Percentiles rank a stretch among this genome's conserved stretches.
phyloP scores from a whole-genome alignment of 1,140 invertebrate genomes.

The Achatina immaculata region DNA sequence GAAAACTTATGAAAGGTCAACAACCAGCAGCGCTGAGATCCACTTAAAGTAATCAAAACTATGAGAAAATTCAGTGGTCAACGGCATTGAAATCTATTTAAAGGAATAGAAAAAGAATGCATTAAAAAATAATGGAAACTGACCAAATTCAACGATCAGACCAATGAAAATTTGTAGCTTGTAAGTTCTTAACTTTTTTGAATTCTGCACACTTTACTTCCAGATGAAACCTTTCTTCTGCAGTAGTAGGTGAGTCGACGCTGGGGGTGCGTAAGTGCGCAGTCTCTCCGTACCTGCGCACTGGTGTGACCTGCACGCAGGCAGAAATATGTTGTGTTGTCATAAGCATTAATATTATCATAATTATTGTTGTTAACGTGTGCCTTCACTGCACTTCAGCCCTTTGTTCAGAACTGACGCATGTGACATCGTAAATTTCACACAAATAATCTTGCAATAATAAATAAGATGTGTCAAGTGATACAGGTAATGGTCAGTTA shows the following conservation, averaged over 20 bases:
- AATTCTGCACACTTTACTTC: background rate
- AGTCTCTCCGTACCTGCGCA: constrained; percentile 29
- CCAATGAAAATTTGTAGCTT: too few species aligned
- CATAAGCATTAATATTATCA: background rate
- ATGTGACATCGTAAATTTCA: background rate
- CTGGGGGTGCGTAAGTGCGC: constrained; percentile 33
- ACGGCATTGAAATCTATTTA: too few species aligned
- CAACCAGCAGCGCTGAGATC: too few species aligned
- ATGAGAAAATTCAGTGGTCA: too few species aligned
- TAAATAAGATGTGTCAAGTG: too few species aligned
- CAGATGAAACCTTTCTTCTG: constrained; percentile 35
- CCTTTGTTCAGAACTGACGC: background rate
- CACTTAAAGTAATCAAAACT: too few species aligned
- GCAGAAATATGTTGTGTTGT: constrained; percentile 18
- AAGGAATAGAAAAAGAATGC: too few species aligned
- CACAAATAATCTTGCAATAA: background rate
- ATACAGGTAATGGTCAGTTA: too few species aligned
- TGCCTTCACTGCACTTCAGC: background rate
- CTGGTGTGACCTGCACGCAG: constrained; percentile 41
- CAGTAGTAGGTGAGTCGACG: constrained; percentile 37
- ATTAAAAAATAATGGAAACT: too few species aligned
- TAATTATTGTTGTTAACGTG: background rate
- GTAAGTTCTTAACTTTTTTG: too few species aligned
- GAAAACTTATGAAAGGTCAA: too few species aligned
- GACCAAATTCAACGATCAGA: too few species aligned